Percentiles rank a stretch among this genome's conserved stretches.
Conservation (phyloP, 2,797 vertebrate species). For the Buceros bicornis region DNA sequence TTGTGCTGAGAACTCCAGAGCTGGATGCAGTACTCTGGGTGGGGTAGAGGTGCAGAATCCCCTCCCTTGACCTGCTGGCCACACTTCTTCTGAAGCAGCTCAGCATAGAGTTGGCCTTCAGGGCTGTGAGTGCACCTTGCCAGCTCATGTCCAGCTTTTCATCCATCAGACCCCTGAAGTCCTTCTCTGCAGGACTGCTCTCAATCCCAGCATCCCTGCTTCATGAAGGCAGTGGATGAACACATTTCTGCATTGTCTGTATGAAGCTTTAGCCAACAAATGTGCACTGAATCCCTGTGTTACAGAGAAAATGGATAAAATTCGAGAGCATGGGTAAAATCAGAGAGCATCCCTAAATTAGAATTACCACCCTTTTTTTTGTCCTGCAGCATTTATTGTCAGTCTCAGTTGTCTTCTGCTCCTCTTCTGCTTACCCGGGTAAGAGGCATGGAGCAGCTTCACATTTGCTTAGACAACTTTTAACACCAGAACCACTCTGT, state of each 20-base stretch:
- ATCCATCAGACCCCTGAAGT: no score
- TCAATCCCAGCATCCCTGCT: no score
- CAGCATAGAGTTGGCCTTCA: no score
- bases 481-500: neutral
- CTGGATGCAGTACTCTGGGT: no score
- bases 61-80: no score
- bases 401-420: conserved; percentile 24
- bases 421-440: neutral
- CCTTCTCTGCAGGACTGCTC: no score
- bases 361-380: conserved; percentile 23
- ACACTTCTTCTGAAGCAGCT: no score
- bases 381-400: neutral
- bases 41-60: no score
- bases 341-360: neutral
- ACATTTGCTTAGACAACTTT: neutral
- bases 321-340: conserved; percentile 9
- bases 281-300: neutral
- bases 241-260: neutral
- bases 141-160: no score
- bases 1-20: no score
- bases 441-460: neutral
- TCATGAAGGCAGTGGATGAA: neutral
- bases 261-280: neutral
- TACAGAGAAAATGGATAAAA: neutral
- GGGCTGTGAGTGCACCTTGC: no score